Evolutionary conservation across 2,113 vertebrate species (phyloP), one percentile per base, ranked within the genome.

Genomic region (Trichechus manatus): DNA sequence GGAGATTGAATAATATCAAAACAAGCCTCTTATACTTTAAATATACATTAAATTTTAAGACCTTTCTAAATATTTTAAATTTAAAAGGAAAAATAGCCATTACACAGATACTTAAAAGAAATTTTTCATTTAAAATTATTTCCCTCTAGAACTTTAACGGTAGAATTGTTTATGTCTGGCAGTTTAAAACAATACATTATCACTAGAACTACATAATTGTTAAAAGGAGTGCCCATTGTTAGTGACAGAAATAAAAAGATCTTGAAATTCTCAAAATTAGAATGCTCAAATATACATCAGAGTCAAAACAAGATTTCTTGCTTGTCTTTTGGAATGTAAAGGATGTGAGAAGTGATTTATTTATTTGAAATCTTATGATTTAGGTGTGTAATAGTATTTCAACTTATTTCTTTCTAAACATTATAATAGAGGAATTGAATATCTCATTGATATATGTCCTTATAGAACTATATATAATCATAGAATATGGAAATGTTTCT

Each of bases 281-380:
- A 88, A 91, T 36, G 25, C 13, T 86, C 36, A 82, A 72, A 72
- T 61, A 78, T 31, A 77, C 2, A 50, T 63, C 47, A 96, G 3
- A 70, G 53, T 93, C 44, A 85, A 93, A 96, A 82, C 72, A 91
- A 89, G n/a, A 72, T 77, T 93, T 93, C n/a, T 59, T 50, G 80
- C 4, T 80, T 82, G 13, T 91, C 53, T 84, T 93, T 87, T 75
- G 17, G 14, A 90, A 94, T 75, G 29, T 80, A 87, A 91, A 91
- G 23, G 5, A 75, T 27, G 0, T 61, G 59, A 89, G 39, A 93
- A 68, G 44, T 11, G 29, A 53, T 33, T 79, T 50, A 31, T 42
- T 25, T 68, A 27, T 72, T 63, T 89, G 63, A 27, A 75, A 64
- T 53, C 7, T 66, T 94, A 33, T 23, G 20, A 31, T 75, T 74